A percentile compares a stretch with the other conserved stretches of the same genome.
Conservation (phyloP, 2,888 invertebrate genomes). For the Bombylius major region DNA sequence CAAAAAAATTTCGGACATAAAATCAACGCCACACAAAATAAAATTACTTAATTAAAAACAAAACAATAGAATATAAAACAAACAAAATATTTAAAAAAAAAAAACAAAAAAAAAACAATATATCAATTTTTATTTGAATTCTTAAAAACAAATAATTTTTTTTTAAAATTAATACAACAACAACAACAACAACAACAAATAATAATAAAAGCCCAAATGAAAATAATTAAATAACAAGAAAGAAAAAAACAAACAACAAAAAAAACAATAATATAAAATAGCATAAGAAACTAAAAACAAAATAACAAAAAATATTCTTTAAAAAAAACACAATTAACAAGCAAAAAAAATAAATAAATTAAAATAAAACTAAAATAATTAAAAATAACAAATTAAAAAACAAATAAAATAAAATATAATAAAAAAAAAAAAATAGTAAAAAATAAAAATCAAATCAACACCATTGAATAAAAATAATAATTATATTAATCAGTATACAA, state of each 20-base stretch:
- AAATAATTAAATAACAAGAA: too few relatives aligned
- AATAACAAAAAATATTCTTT: not conserved
- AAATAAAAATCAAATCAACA: not conserved
- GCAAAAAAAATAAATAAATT: not conserved
- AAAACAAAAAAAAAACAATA: not conserved
- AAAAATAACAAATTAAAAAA: not conserved
- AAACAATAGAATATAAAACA: not conserved
- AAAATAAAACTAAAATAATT: not conserved
- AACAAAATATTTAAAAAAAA: not conserved
- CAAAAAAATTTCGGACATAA: too few relatives aligned
- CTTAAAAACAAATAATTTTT: too few relatives aligned
- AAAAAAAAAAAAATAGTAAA: constrained; percentile 1
- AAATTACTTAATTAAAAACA: too few relatives aligned
- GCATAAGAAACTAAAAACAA: too few relatives aligned
- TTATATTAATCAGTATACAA: not conserved
- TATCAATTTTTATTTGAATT: not conserved
- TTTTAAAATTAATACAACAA: not conserved
- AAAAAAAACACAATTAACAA: not conserved
- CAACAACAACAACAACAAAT: not conserved
- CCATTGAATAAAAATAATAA: not conserved
- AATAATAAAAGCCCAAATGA: too few relatives aligned
- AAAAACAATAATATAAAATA: not conserved
- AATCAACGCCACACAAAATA: too few relatives aligned
- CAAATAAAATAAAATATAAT: not conserved
- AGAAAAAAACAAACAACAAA: constrained; percentile 1